Percentiles rank a stretch among this genome's conserved stretches.
Conservation (phyloP, 2,113 vertebrate genomes). For the Cyanoliseus patagonus region DNA sequence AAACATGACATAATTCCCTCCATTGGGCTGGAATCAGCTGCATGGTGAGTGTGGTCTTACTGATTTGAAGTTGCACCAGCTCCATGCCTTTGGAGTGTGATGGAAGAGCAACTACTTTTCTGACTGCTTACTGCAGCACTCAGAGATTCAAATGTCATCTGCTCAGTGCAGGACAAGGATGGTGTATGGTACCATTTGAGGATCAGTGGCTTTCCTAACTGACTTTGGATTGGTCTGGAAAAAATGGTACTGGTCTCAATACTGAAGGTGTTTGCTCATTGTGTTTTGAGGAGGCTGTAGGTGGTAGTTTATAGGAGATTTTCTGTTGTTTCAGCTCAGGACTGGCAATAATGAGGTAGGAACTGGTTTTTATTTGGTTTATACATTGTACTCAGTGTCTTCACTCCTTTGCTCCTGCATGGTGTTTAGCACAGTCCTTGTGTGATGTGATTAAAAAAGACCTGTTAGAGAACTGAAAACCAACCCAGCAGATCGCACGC, state of each 20-base stretch:
- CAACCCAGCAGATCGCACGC: background rate
- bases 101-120: fast-evolving
- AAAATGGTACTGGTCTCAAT: background rate
- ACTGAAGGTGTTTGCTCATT: too few species aligned
- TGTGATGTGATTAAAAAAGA: background rate
- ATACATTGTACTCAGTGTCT: background rate
- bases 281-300: background rate
- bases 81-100: fast-evolving
- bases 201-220: background rate
- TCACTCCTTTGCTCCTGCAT: fast-evolving
- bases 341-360: background rate
- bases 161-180: fast-evolving
- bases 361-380: background rate
- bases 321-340: background rate
- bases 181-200: background rate
- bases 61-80: background rate
- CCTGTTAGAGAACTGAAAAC: background rate
- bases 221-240: background rate
- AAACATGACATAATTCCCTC: background rate
- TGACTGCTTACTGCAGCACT: background rate
- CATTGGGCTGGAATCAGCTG: background rate
- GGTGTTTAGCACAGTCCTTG: background rate
- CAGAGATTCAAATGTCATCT: background rate
- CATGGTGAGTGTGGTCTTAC: background rate
- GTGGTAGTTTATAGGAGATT: background rate